These are phyloP conservation scores for Gyps fulvus DNA, from an alignment of 2,113 vertebrate species.

Conservation along the genomic window DNA sequence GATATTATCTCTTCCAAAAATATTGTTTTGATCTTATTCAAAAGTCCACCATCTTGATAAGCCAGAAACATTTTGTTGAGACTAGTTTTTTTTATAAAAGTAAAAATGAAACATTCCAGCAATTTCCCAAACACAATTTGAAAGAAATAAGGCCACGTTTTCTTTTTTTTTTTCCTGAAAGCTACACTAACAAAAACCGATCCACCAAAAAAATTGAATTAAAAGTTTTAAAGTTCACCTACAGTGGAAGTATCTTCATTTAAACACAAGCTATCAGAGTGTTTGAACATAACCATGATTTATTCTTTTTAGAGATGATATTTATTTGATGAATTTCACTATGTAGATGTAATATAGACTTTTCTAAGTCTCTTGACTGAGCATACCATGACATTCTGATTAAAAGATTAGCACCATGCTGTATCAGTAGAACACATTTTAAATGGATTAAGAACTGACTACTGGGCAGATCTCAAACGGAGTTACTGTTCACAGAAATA, in stretches of 20 bases:
- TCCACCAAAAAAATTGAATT: background rate
- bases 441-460: background rate
- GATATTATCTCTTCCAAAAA: background rate
- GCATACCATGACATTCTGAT: background rate
- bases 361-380: background rate
- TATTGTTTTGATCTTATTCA: constrained; percentile 10
- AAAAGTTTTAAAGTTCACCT: background rate
- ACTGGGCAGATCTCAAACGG: background rate
- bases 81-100: background rate
- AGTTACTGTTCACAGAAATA: background rate
- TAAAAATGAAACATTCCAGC: background rate
- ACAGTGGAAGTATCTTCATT: background rate
- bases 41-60: background rate
- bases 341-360: background rate
- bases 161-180: background rate
- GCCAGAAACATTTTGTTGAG: background rate
- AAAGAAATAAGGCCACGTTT: background rate
- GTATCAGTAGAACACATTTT: background rate
- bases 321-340: background rate
- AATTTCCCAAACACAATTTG: background rate
- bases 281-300: background rate
- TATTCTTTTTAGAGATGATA: background rate
- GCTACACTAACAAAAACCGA: background rate
- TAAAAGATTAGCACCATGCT: background rate
- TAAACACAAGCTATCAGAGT: background rate